phyloP scores from a whole-genome alignment of 2,113 vertebrate species.

The Picathartes gymnocephalus region DNA sequence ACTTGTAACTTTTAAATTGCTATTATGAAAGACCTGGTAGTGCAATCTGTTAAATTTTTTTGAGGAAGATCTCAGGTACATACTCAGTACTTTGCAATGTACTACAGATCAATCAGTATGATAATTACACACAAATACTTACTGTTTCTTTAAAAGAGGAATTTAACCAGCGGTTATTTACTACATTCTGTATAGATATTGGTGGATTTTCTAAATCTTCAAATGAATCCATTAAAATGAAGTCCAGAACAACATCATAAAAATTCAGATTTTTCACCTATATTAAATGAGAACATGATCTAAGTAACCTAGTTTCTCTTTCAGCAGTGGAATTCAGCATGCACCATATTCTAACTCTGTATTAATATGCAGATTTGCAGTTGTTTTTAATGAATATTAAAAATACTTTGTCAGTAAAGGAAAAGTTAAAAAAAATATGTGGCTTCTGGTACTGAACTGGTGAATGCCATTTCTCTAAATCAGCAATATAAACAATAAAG shows the following conservation, averaged over 20 bases:
- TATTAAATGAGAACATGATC: constrained; percentile 31
- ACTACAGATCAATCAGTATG: not conserved
- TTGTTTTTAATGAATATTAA: not conserved
- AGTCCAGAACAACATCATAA: constrained; percentile 96
- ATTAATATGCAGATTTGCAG: not conserved
- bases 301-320: constrained; percentile 26
- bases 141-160: constrained; percentile 96
- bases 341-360: not conserved
- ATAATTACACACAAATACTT: constrained; percentile 42
- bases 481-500: not conserved
- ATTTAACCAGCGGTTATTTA: constrained; percentile 97
- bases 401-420: not conserved
- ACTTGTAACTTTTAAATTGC: not conserved
- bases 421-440: not conserved
- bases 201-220: constrained; percentile 98
- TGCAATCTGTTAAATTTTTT: not conserved
- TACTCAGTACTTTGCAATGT: not conserved
- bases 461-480: not conserved
- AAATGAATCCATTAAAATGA: constrained; percentile 97
- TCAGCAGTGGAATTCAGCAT: not conserved
- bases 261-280: constrained; percentile 95
- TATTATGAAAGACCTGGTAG: not conserved
- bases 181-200: constrained; percentile 91
- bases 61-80: not conserved
- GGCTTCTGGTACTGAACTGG: not conserved